Evolutionary conservation across 2,797 vertebrate genomes (phyloP), one percentile per base, ranked within the genome.

Genomic region (Argentina silus): DNA sequence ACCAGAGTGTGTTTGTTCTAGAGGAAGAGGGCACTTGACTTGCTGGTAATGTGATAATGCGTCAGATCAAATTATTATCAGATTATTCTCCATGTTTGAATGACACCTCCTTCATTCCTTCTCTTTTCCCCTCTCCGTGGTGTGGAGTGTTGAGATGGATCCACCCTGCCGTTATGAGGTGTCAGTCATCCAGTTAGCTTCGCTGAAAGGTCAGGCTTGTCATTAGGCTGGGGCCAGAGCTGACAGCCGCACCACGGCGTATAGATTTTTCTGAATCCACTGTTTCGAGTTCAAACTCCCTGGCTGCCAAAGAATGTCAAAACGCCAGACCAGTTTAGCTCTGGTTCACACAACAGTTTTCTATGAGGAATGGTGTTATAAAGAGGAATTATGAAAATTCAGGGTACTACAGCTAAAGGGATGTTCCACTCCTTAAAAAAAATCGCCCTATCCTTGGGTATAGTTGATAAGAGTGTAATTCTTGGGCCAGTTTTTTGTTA

Each of bases 161-260:
- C 48, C 55, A 69, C 50, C 79, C 79, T 67, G 19, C 56, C 73
- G 73, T 83, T 75, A 75, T 75, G 79, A 78, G 63, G 66, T 79
- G 79, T 76, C 78, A 76, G 77, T 76, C 77, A 81, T 69, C 67
- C 72, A 69, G 81, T 82, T 85, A 77, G 77, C 69, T 47, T 23
- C 67, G 72, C 72, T 72, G 73, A 86, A 88, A 86, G 86, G 86
- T 83, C 77, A 65, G 72, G 53, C 59, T 74, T 82, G 82, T 81
- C 81, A 85, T 88, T 81, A 83, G 57, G 42, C 36, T 7, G 15
- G 15, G 6, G 12, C 61, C 67, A 17, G 79, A 67, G 76, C 70
- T 67, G 78, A 79, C 82, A 83, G 75, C 63, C 21, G 19, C 19
- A 77, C 81, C 61, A 80, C 67, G 63, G 56, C 55, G 70, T 79